Conservation (phyloP, 2,113 vertebrate species). For the Rhinolophus ferrumequinum region DNA sequence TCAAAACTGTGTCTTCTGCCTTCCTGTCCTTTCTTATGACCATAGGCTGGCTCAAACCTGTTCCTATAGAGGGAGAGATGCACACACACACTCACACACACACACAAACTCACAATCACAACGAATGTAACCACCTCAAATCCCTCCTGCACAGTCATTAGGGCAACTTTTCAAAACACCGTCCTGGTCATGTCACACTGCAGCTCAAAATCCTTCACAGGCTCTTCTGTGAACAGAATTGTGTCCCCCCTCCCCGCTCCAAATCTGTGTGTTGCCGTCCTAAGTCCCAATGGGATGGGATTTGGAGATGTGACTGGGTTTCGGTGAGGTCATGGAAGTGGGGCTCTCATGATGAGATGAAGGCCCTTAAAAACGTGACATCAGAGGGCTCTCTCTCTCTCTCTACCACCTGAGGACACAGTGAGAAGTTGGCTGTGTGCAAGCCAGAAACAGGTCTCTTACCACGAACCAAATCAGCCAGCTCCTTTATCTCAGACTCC, state of each 20-base stretch:
- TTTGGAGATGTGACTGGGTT: background rate
- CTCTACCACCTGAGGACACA: background rate
- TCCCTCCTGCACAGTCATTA: background rate
- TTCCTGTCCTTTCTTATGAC: background rate
- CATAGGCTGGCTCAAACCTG: background rate
- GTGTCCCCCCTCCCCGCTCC: too few species aligned
- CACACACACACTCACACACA: background rate
- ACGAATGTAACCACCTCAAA: background rate
- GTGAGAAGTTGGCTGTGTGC: background rate
- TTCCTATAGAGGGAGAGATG: background rate
- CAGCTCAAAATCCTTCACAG: background rate
- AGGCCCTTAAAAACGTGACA: background rate
- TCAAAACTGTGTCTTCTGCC: background rate
- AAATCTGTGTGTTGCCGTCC: background rate
- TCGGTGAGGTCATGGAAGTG: too few species aligned
- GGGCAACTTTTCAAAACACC: background rate
- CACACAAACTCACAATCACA: background rate
- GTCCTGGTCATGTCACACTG: background rate
- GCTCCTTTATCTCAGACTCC: background rate
- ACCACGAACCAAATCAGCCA: background rate
- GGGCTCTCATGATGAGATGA: background rate
- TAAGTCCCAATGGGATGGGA: background rate
- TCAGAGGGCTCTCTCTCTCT: accelerated
- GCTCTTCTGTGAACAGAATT: background rate
- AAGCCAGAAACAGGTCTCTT: background rate